phyloP scores from a whole-genome alignment of 1,140 invertebrate species.

The Drosophila chauvacae region DNA sequence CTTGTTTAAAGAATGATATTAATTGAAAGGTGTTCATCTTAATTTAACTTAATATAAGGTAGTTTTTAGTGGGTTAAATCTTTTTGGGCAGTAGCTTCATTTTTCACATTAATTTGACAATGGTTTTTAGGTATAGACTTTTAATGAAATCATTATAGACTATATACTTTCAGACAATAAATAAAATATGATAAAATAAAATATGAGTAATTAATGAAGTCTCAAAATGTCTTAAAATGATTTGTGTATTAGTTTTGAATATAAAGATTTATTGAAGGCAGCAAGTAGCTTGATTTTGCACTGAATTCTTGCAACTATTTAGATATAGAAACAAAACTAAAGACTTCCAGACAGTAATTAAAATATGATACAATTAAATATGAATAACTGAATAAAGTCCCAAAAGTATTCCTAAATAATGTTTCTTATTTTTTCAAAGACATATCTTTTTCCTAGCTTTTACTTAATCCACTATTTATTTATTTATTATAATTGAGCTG shows the following conservation, averaged over 20 bases:
- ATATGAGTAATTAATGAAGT: not conserved
- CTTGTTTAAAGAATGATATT: too few species aligned
- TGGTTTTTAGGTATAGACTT: too few species aligned
- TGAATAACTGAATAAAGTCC: too few species aligned
- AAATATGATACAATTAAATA: too few species aligned
- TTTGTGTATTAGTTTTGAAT: not conserved
- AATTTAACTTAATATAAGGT: not conserved
- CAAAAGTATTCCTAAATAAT: not conserved
- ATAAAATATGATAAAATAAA: not conserved
- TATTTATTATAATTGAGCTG: not conserved
- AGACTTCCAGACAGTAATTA: too few species aligned
- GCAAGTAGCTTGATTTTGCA: too few species aligned
- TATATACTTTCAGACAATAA: not conserved
- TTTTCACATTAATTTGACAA: not conserved
- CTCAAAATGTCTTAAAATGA: not conserved
- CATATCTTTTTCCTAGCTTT: not conserved
- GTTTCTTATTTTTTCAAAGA: too few species aligned
- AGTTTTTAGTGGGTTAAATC: too few species aligned
- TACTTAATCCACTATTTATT: not conserved
- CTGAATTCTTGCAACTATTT: too few species aligned
- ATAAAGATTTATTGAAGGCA: too few species aligned
- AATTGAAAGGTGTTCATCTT: too few species aligned
- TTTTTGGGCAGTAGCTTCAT: not conserved
- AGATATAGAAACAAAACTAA: too few species aligned
- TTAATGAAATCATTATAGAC: not conserved